Base-by-base conservation (phyloP, 2,888 invertebrate genomes). In the Thelaira solivaga region DNA sequence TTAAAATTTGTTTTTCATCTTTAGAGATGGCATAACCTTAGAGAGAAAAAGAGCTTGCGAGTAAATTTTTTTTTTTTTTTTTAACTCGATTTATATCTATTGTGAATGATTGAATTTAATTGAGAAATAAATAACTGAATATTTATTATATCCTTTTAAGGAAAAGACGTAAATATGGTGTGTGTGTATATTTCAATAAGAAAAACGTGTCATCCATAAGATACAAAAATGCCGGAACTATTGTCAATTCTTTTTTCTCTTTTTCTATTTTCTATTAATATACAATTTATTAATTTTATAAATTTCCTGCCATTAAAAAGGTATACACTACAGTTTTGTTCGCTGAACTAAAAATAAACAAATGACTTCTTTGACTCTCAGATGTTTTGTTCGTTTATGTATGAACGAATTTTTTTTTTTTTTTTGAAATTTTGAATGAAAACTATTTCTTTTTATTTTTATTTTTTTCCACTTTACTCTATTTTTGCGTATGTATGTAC, bases 341-440 rank as follows among this genome's bases (percentile, higher is more conserved):
- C 69, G 45, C 18, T 51, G 49, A 8, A 6, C 41, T 61, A 59
- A 13, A 51, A 31, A 51, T 41, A 49, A 49, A 41, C 16, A 11
- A 41, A 20, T 34, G 45, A 22, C 26, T 64, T 49, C 7, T 11
- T 45, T 39, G 36, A 20, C 26, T 1, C 1, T 29, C 39, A 41
- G 29, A 36, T 57, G 43, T 55, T 64, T 64, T 16, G 4, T 26
- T 18, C 8, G 10, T 57, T 55, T 57, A 10, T 49, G 34, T 45
- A 74, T 68, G 68, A 78, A 75, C 68, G 74, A 62, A 49, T 53
- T n/a, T n/a, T n/a, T n/a, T n/a, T n/a, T n/a, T n/a, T n/a, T n/a
- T n/a, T n/a, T n/a, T n/a, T 75, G 41, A 39, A 67, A 61, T 43
- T 47, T 68, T 75, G 74, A 75, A 75, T 75, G 74, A 68, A 75